Percentiles rank a stretch among this genome's conserved stretches.
Evolutionary conservation across 35 echinoderm and acorn worm species (phyloP).

Genomic region (Heliocidaris erythrogramma): DNA sequence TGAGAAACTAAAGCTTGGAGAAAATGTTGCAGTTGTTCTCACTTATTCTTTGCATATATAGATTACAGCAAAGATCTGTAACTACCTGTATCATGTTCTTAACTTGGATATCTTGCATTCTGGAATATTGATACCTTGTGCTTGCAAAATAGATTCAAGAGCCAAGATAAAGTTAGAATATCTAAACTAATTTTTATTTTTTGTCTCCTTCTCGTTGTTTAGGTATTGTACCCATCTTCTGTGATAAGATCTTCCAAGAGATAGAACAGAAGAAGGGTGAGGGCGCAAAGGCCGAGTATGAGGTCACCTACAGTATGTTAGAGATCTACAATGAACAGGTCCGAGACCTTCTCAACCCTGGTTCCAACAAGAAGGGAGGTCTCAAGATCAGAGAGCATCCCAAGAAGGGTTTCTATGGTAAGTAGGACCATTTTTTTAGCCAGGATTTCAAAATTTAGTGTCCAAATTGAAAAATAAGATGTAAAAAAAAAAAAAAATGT

Average conservation of each 20-base stretch:
- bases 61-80: too few species aligned
- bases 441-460: too few species aligned
- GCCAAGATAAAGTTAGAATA: conserved; percentile 73
- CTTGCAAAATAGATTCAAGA: neutral
- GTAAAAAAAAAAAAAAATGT: neutral
- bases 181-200: neutral
- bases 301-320: conserved; percentile 95
- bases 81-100: too few species aligned
- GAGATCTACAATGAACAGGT: conserved; percentile 99
- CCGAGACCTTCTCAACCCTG: conserved; percentile 84
- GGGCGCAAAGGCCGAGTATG: conserved; percentile 87
- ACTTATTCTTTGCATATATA: too few species aligned
- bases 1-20: too few species aligned
- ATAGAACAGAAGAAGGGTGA: conserved; percentile 69
- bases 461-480: too few species aligned
- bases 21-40: too few species aligned
- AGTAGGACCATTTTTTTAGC: neutral
- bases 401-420: conserved; percentile 97
- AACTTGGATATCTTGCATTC: too few species aligned
- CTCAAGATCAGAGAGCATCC: conserved; percentile 88
- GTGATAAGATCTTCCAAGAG: conserved; percentile 84
- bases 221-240: conserved; percentile 98
- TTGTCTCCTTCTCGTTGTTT: neutral
- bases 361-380: conserved; percentile 82
- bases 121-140: too few species aligned